These are phyloP conservation scores for Sebastes minor DNA, from an alignment of 2,797 vertebrate genomes.

Conservation along the genomic window DNA sequence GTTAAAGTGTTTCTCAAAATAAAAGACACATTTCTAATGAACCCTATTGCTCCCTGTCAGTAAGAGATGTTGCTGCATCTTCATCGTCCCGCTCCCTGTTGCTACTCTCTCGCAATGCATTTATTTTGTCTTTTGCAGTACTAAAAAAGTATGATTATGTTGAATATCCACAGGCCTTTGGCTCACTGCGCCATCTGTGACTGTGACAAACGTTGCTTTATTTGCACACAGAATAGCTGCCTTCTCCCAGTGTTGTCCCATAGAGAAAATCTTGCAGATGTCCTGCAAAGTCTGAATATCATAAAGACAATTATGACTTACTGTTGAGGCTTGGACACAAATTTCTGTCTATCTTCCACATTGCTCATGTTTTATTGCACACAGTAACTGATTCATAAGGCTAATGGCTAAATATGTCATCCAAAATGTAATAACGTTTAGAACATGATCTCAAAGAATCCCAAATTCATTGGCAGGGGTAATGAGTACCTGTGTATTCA, in stretches of 20 bases:
- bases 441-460: neutral
- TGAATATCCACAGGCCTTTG: conserved; percentile 40
- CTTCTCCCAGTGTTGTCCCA: conserved; percentile 14
- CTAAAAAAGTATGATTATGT: conserved; percentile 9
- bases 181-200: conserved; percentile 51
- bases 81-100: neutral
- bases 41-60: neutral
- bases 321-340: neutral
- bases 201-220: conserved; percentile 35
- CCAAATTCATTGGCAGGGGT: neutral
- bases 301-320: neutral
- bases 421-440: neutral
- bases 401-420: neutral
- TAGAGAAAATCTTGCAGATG: conserved; percentile 19
- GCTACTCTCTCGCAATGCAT: conserved; percentile 22
- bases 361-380: neutral
- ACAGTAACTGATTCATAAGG: neutral
- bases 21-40: neutral
- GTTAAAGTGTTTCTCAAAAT: neutral
- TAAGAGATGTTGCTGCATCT: neutral
- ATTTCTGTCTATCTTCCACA: neutral
- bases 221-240: conserved; percentile 26
- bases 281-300: conserved; percentile 9
- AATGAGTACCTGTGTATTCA: conserved; percentile 5
- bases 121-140: conserved; percentile 20